These are phyloP conservation scores for Penaeus japonicus DNA, from an alignment of 1,140 invertebrate species.

Conservation along the genomic window DNA sequence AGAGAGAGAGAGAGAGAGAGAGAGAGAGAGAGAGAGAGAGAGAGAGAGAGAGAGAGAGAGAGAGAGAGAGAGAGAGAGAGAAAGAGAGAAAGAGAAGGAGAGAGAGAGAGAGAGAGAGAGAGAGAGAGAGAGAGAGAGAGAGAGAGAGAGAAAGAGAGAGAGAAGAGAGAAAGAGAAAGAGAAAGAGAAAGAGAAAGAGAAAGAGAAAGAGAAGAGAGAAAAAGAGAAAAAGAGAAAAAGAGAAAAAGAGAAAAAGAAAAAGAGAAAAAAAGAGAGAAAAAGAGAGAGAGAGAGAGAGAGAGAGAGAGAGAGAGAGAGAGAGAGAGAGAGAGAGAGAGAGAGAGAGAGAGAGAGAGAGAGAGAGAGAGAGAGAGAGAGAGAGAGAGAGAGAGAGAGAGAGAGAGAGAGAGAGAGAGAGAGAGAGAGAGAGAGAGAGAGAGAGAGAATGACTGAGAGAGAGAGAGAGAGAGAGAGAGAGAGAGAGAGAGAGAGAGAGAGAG, in stretches of 20 bases:
- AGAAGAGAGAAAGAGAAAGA: neutral
- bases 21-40: neutral
- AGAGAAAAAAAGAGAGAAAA: neutral
- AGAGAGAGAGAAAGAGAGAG: neutral
- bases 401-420: neutral
- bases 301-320: neutral
- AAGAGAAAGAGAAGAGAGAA: neutral
- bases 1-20: neutral
- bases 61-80: neutral
- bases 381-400: neutral
- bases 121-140: neutral
- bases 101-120: neutral
- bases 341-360: neutral
- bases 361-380: neutral
- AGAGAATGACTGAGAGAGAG: neutral
- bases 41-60: neutral
- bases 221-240: neutral
- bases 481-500: neutral
- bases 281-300: too few relatives aligned
- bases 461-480: neutral
- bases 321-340: neutral
- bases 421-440: neutral
- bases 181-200: neutral
- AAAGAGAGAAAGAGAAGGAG: neutral
- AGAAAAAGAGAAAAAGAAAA: neutral